Evolutionary conservation across 2,797 vertebrate species (phyloP).

Genomic region (Fringilla coelebs): DNA sequence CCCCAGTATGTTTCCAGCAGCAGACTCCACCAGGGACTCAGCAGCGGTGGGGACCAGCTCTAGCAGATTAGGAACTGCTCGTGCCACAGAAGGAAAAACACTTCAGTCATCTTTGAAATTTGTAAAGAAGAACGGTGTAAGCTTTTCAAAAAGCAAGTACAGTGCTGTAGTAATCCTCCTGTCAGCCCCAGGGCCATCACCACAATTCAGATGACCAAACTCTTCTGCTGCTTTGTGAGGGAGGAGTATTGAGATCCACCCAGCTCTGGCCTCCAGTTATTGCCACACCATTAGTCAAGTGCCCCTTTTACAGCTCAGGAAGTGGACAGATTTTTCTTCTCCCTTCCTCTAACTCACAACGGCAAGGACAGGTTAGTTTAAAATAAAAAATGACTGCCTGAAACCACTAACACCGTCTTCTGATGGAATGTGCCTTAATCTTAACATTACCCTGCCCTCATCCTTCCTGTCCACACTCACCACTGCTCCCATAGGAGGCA

Average conservation of each 20-base stretch:
- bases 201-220: constrained; percentile 8
- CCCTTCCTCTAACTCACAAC: not conserved
- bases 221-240: not conserved
- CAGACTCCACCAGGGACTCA: not conserved
- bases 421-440: not conserved
- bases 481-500: not conserved
- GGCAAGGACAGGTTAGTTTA: not conserved
- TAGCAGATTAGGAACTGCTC: not conserved
- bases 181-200: not conserved
- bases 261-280: not conserved
- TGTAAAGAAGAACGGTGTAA: not conserved
- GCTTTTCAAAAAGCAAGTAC: constrained; percentile 11
- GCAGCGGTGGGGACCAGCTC: not conserved
- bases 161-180: constrained; percentile 1
- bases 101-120: not conserved
- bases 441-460: not conserved
- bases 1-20: not conserved
- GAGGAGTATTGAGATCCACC: not conserved
- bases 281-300: not conserved
- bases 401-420: not conserved
- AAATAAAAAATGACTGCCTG: not conserved
- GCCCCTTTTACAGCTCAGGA: not conserved
- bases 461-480: not conserved
- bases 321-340: not conserved
- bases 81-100: not conserved